phyloP scores from a whole-genome alignment of 2,797 vertebrate genomes.

The Silurus lanzhouensis region DNA sequence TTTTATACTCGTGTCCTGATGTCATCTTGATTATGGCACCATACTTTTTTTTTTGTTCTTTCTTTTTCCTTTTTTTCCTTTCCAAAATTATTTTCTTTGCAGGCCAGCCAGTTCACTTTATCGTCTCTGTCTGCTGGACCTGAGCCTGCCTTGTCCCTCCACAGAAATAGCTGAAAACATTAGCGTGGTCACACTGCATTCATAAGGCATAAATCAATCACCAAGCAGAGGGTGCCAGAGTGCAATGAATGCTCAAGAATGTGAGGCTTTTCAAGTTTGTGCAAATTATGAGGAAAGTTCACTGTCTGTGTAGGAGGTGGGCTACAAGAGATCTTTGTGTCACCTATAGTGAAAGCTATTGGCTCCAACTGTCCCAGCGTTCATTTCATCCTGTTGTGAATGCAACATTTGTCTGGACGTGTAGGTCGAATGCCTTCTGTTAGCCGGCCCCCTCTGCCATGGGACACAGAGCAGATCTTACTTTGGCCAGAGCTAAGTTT shows the following conservation, averaged over 20 bases:
- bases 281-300: constrained; percentile 74
- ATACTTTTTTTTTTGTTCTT: too few relatives aligned
- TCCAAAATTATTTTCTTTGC: constrained; percentile 38
- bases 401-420: constrained; percentile 77
- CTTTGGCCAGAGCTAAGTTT: background rate
- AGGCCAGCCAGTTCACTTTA: constrained; percentile 43
- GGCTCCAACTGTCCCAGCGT: constrained; percentile 82
- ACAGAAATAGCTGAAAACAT: constrained; percentile 67
- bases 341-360: constrained; percentile 76
- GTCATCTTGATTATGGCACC: constrained; percentile 32
- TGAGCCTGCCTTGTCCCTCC: constrained; percentile 64
- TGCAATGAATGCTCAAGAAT: constrained; percentile 77
- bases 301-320: constrained; percentile 84
- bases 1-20: constrained; percentile 24
- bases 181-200: constrained; percentile 63
- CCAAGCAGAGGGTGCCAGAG: constrained; percentile 67
- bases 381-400: constrained; percentile 80
- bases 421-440: constrained; percentile 71
- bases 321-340: constrained; percentile 95
- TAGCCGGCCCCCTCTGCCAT: constrained; percentile 49
- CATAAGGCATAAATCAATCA: constrained; percentile 70
- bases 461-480: constrained; percentile 65
- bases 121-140: constrained; percentile 38
- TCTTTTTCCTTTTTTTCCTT: background rate
- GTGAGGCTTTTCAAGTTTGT: constrained; percentile 72